Evolutionary conservation across 2,888 invertebrate genomes (phyloP), one percentile per base, ranked within the genome.

Genomic region (Oligia fasciuncula): DNA sequence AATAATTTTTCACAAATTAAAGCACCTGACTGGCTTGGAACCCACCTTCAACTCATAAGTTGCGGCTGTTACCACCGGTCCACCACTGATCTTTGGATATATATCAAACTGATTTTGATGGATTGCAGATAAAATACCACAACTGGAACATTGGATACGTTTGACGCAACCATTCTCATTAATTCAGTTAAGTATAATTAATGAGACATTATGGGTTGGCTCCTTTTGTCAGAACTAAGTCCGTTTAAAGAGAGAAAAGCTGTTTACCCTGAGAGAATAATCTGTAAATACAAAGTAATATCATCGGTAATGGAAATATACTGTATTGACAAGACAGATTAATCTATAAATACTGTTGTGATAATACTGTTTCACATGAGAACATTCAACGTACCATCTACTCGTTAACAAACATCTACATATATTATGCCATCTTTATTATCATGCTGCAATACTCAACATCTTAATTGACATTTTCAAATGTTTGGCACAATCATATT

Each of bases 401-500:
- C 40, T 68, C 11, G 8, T 70, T 74, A 77, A 77, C 71, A 76
- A 81, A 66, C 23, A 77, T 77, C 35, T 67, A 29, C 29, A 29
- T 29, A 65, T 72, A 69, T 57, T 74, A 71, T 63, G 49, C 29
- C 74, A 66, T 79, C 57, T 75, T 63, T 63, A 79, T 40, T 67
- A 75, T 72, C 40, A 72, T 76, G 13, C 49, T 69, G 65, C 69
- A 75, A 76, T 77, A 63, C 13, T 80, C 43, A 81, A 74, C 79
- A 82, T 76, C 77, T 63, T 88, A 89, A 89, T 89, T 88, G 89
- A 88, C 89, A 80, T 71, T 79, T 80, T 77, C 57, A 75, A 80
- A 76, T 62, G 35, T 80, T 83, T 85, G 80, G 76, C 76, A 79
- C 76, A 81, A 57, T 70, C 40, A 57, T 70, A 49, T 40, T 2